phyloP scores from a whole-genome alignment of 2,888 invertebrate species.

The Xanthia togata region DNA sequence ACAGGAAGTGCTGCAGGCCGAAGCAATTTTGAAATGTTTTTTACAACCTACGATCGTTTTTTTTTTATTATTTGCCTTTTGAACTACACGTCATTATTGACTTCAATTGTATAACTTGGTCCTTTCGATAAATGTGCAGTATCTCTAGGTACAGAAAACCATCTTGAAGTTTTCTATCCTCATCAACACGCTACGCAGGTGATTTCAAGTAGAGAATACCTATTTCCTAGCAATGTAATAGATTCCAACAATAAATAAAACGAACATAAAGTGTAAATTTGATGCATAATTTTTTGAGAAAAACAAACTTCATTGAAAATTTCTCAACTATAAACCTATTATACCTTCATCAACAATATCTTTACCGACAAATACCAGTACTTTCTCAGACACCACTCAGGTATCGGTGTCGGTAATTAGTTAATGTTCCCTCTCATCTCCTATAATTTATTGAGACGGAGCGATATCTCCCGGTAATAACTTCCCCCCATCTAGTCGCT shows the following conservation, averaged over 20 bases:
- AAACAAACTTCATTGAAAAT: neutral
- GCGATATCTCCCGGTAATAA: conserved; percentile 78
- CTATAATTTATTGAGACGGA: conserved; percentile 90
- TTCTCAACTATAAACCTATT: conserved; percentile 19
- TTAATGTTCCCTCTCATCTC: conserved; percentile 89
- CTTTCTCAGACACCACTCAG: conserved; percentile 65
- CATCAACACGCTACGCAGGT: too few relatives aligned
- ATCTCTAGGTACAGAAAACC: neutral
- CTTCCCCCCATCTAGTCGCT: conserved; percentile 74
- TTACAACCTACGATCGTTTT: too few relatives aligned
- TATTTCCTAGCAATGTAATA: neutral
- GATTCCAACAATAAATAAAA: neutral
- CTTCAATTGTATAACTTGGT: neutral
- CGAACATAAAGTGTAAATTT: neutral
- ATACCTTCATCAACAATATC: conserved; percentile 32
- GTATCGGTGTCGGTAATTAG: conserved; percentile 89
- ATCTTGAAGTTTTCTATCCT: neutral
- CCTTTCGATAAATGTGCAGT: neutral
- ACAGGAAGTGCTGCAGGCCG: neutral
- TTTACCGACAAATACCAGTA: conserved; percentile 42
- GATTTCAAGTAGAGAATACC: too few relatives aligned
- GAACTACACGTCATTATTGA: too few relatives aligned
- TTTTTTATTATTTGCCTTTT: neutral
- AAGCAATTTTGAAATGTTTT: too few relatives aligned
- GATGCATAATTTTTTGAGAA: neutral